Conservation (phyloP, 1,140 invertebrate species). For the Drosophila sp. region DNA sequence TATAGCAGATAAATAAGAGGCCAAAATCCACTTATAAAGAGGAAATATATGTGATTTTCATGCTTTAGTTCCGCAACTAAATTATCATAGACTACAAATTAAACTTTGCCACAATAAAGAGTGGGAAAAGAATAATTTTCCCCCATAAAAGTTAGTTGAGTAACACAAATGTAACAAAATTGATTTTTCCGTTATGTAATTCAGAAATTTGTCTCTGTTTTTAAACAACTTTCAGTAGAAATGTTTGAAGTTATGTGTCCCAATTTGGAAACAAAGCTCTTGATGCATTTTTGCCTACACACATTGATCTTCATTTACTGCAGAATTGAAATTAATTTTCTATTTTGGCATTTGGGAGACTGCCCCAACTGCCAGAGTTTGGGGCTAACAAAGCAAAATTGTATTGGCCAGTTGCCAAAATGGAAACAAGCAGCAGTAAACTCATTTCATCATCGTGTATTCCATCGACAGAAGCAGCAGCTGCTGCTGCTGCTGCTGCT, state of each 20-base stretch:
- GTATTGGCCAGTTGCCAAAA: conserved; percentile 23
- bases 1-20: too few species aligned
- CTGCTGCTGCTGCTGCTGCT: conserved; percentile 4
- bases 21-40: too few species aligned
- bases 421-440: conserved; percentile 16
- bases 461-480: conserved; percentile 16
- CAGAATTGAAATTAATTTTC: conserved; percentile 8
- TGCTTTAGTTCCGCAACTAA: too few species aligned
- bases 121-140: too few species aligned
- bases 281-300: background rate
- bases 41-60: too few species aligned
- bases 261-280: background rate
- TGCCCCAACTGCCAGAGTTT: conserved; percentile 8
- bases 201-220: too few species aligned
- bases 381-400: conserved; percentile 3
- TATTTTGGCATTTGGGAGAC: background rate
- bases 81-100: too few species aligned
- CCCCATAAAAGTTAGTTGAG: too few species aligned
- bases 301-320: conserved; percentile 7
- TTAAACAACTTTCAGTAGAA: background rate
- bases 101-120: too few species aligned
- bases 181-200: too few species aligned
- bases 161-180: too few species aligned
- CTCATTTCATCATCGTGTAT: conserved; percentile 17
- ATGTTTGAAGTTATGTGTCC: background rate